Evolutionary conservation across 2,797 vertebrate genomes (phyloP).

Genomic region (Macropodus opercularis): DNA sequence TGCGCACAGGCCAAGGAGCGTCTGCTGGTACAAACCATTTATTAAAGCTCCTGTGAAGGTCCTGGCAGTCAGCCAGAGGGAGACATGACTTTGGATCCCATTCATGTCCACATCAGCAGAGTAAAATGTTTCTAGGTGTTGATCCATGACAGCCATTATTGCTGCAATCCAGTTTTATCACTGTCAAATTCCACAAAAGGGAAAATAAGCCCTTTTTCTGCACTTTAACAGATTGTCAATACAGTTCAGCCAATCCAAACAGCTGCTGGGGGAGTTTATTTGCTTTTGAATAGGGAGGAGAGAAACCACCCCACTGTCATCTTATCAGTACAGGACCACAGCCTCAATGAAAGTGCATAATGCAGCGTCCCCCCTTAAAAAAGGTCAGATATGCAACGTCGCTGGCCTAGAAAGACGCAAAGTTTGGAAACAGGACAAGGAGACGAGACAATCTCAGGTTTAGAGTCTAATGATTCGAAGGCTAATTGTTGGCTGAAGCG

Average conservation of each 20-base stretch:
- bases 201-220: conserved; percentile 71
- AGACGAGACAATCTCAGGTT: background rate
- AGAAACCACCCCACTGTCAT: conserved; percentile 29
- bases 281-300: conserved; percentile 64
- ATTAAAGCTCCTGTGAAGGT: conserved; percentile 82
- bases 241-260: conserved; percentile 68
- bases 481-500: background rate
- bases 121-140: conserved; percentile 82
- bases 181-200: conserved; percentile 78
- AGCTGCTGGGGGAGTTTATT: conserved; percentile 65
- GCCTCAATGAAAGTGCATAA: conserved; percentile 15
- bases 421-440: background rate
- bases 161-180: conserved; percentile 81
- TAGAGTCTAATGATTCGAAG: conserved; percentile 5
- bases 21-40: conserved; percentile 81
- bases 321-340: conserved; percentile 39
- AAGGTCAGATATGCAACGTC: too few species aligned
- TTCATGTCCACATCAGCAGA: conserved; percentile 81
- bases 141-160: conserved; percentile 82
- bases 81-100: conserved; percentile 81
- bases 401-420: background rate
- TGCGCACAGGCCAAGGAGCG: conserved; percentile 70
- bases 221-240: conserved; percentile 75
- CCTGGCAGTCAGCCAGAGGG: conserved; percentile 81
- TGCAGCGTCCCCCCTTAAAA: background rate